Evolutionary conservation across 2,888 invertebrate species (phyloP), one percentile per base, ranked within the genome.

Genomic region (Ichneumon xanthorius): DNA sequence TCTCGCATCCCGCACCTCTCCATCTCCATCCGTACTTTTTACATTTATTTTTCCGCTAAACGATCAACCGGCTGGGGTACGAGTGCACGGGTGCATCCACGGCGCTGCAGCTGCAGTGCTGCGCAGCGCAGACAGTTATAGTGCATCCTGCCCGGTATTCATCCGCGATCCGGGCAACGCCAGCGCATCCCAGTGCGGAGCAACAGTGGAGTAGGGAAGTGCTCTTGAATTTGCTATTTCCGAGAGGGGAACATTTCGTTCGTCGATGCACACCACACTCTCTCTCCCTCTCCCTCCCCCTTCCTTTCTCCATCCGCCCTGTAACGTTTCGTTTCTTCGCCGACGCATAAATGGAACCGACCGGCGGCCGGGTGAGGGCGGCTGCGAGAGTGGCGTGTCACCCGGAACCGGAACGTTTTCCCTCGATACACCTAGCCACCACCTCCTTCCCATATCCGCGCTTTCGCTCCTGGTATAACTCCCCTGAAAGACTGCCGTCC

Each of bases 211-310:
- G 65, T 78, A 82, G 86, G 83, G 87, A 88, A 88, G 87, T 88
- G 86, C 88, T 89, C 86, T 89, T 80, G 87, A 90, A 90, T 91
- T 90, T 87, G 87, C 89, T 88, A 89, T 90, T 89, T 90, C 87
- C 87, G 68, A 73, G 65, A 81, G 81, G 76, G 76, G 79, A 80
- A 80, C 86, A 80, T 84, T 67, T 76, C 71, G 37, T 61, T 48
- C 65, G 67, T 81, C 75, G 79, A 82, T 81, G 72, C 84, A 80
- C 87, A 86, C 87, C 87, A 89, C 88, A 83, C 87, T 86, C 68
- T 61, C 61, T 5, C 19, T 53, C 70, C 81, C 87, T 86, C 87
- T 88, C 87, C 85, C 80, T 14, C 45, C 5, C 11, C 45, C 67
- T 19, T 2, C 14, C 70, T 84, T 87, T 86, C 87, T 88, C 87